A percentile compares a stretch with the other conserved stretches of the same genome.
Conservation (phyloP, 2,113 vertebrate genomes). For the Amphiprion percula region DNA sequence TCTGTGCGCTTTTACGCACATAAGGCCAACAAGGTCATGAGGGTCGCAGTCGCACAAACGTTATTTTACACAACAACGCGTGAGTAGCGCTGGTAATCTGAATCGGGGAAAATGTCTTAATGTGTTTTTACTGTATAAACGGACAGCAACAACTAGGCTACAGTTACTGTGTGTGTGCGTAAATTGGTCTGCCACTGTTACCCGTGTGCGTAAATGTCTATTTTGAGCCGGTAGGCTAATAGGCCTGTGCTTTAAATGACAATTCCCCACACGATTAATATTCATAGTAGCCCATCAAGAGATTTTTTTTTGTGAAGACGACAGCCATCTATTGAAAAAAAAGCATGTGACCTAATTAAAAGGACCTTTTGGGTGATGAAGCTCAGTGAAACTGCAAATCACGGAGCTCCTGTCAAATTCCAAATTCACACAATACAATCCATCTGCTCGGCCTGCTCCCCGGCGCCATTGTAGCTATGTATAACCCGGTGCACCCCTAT, state of each 20-base stretch:
- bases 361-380: constrained; percentile 45
- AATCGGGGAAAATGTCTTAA: not conserved
- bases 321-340: constrained; percentile 42
- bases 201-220: constrained; percentile 65
- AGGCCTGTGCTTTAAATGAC: constrained; percentile 62
- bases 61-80: not conserved
- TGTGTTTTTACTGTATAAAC: not conserved
- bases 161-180: constrained; percentile 31
- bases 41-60: constrained; percentile 20
- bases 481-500: constrained; percentile 57
- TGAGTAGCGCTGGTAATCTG: not conserved
- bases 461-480: constrained; percentile 62
- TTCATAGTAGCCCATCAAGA: constrained; percentile 50
- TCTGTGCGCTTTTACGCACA: constrained; percentile 59
- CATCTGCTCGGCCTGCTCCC: constrained; percentile 36
- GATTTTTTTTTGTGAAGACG: constrained; percentile 16
- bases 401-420: constrained; percentile 46
- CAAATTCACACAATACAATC: constrained; percentile 52
- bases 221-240: constrained; percentile 59
- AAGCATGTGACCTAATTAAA: constrained; percentile 57
- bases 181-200: constrained; percentile 21
- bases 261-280: constrained; percentile 65
- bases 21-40: constrained; percentile 49
- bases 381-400: constrained; percentile 40
- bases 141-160: not conserved